These are phyloP conservation scores for Vanessa tameamea DNA, from an alignment of 1,140 invertebrate species.

Conservation along the genomic window DNA sequence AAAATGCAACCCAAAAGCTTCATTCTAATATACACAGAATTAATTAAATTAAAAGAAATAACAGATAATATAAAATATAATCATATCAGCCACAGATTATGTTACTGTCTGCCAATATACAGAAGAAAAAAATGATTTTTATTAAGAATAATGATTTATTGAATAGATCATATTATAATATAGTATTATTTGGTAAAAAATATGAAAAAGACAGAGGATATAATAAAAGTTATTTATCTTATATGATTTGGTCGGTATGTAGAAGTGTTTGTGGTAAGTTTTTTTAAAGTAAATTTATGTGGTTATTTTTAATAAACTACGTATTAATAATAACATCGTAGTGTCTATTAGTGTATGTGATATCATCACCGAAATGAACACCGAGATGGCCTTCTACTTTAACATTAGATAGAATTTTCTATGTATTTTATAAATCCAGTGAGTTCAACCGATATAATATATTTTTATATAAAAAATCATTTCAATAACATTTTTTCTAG, in stretches of 20 bases:
- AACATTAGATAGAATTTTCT: slow-evolving; percentile 46
- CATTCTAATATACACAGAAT: not conserved
- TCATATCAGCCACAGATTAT: slow-evolving; percentile 5
- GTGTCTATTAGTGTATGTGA: slow-evolving; percentile 34
- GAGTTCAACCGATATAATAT: slow-evolving; percentile 35
- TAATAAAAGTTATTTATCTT: not conserved
- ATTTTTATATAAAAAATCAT: slow-evolving; percentile 32
- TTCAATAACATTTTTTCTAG: slow-evolving; percentile 29
- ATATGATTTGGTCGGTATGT: not conserved
- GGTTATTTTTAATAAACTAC: not conserved
- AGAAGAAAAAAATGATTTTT: not conserved
- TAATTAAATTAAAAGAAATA: not conserved
- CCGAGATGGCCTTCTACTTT: slow-evolving; percentile 57
- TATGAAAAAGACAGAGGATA: not conserved
- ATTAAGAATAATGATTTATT: not conserved
- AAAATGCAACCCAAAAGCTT: not conserved
- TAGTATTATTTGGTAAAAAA: not conserved
- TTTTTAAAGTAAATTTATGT: not conserved
- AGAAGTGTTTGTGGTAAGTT: slow-evolving; percentile 8
- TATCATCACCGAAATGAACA: slow-evolving; percentile 34
- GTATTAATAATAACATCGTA: slow-evolving; percentile 1
- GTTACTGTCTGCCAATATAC: not conserved
- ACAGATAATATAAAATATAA: slow-evolving; percentile 1
- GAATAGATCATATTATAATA: not conserved
- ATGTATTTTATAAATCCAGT: slow-evolving; percentile 44